Base-by-base conservation (phyloP, 1,140 invertebrate species). In the Drosophila elegans region DNA sequence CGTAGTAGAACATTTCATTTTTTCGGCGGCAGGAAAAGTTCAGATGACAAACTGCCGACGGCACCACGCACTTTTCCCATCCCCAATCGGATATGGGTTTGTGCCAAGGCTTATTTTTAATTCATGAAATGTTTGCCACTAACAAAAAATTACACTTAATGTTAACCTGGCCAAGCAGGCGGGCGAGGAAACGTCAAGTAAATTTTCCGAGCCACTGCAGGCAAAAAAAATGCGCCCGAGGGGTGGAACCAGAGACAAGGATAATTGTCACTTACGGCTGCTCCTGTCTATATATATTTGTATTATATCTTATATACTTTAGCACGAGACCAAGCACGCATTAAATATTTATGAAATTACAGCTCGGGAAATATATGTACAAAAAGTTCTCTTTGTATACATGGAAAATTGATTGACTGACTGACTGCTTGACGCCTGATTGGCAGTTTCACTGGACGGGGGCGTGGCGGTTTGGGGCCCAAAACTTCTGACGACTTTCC, bases 61-160 rank as follows among this genome's bases (percentile, higher is more conserved):
- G 74, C 56, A 39, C 74, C 74, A 78, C 74, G 74, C 74, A 77
- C 64, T 71, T 78, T 60, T 72, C 27, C 48, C 42, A 27, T 11
- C 48, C 10, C n/a, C 46, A 11, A 32, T 54, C 7, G 29, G 29
- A 2, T 32, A 32, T 32, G 29, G 29, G 29, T 32, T 32, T 32
- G 29, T 32, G 29, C 29, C 29, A 32, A 2, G 6, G 29, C 29
- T 32, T 64, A 78, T 78, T 78, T 56, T 78, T 78, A 78, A 78
- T 78, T 78, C 74, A 78, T 78, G 74, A 78, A 78, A 78, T 78
- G 74, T 78, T 78, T 62, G 63, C 74, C 74, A 78, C 74, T 77
- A 77, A 78, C 74, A 78, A 78, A 78, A 78, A 78, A 77, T 78
- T 77, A 78, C 74, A 77, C 74, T 77, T 78, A 69, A 78, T 78